Evolutionary conservation across 2,888 invertebrate genomes (phyloP).

Genomic region (Sphaerophoria rueppellii): DNA sequence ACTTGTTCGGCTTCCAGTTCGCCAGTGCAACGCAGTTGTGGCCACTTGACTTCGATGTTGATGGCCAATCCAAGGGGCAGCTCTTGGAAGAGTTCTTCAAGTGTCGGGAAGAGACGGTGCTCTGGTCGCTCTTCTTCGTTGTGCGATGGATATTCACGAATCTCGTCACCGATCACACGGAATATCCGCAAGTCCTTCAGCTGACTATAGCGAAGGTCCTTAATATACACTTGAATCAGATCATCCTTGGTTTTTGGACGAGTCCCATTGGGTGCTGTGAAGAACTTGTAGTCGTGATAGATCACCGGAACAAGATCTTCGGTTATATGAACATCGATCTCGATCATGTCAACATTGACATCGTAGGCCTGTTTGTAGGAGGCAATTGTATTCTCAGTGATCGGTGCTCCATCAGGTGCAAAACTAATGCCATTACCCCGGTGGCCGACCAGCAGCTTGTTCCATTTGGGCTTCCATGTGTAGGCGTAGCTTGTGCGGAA

Average conservation of each 20-base stretch:
- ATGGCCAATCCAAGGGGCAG: slow-evolving; percentile 95
- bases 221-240: slow-evolving; percentile 94
- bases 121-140: slow-evolving; percentile 91
- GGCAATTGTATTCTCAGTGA: slow-evolving; percentile 94
- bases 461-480: slow-evolving; percentile 93
- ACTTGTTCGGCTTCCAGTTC: slow-evolving; percentile 91
- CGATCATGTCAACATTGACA: slow-evolving; percentile 97
- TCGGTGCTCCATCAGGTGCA: slow-evolving; percentile 86
- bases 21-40: slow-evolving; percentile 92
- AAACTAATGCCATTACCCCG: slow-evolving; percentile 96
- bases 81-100: slow-evolving; percentile 90
- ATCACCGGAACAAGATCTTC: slow-evolving; percentile 97
- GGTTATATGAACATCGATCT: slow-evolving; percentile 98
- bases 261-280: slow-evolving; percentile 89
- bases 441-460: slow-evolving; percentile 96
- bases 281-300: slow-evolving; percentile 94
- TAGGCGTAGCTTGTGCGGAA: slow-evolving; percentile 91
- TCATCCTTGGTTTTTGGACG: slow-evolving; percentile 87
- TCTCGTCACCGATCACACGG: slow-evolving; percentile 88
- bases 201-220: slow-evolving; percentile 95
- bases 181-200: slow-evolving; percentile 94
- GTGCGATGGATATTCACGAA: slow-evolving; percentile 86
- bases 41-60: slow-evolving; percentile 99
- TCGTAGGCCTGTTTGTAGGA: slow-evolving; percentile 95
- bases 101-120: slow-evolving; percentile 96